Percentiles rank a stretch among this genome's conserved stretches.
These are phyloP conservation scores for Pseudomyrmex flavicornis DNA, from an alignment of 1,140 invertebrate species.

Conservation along the genomic window DNA sequence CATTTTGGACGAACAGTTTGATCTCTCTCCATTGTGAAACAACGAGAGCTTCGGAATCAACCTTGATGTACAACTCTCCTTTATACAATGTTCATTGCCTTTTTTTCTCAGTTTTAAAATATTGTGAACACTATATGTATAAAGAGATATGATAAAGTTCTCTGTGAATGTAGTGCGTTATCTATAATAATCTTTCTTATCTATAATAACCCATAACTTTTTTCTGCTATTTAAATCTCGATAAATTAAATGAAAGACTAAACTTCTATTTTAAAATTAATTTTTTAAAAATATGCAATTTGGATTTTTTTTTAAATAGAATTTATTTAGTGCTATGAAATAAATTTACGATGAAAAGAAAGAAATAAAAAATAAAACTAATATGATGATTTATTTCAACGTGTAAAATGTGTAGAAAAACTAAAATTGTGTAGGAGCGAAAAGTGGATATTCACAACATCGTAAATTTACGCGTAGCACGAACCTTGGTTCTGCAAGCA, in stretches of 20 bases:
- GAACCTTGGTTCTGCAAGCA: slow-evolving; percentile 92
- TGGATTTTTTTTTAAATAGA: too few relatives aligned
- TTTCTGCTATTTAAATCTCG: not conserved
- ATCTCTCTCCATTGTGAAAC: not conserved
- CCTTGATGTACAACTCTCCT: slow-evolving; percentile 3
- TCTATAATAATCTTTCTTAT: too few relatives aligned
- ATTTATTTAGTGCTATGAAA: too few relatives aligned
- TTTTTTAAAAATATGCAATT: not conserved
- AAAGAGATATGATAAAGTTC: slow-evolving; percentile 2
- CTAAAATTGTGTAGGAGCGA: not conserved
- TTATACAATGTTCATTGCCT: slow-evolving; percentile 12
- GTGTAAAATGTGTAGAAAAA: slow-evolving; percentile 21
- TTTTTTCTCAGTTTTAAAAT: not conserved
- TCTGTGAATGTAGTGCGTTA: not conserved
- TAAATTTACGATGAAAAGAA: not conserved
- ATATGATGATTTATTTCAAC: slow-evolving; percentile 21
- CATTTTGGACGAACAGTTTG: slow-evolving; percentile 1
- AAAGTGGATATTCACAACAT: not conserved
- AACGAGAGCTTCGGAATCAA: not conserved
- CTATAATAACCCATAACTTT: too few relatives aligned
- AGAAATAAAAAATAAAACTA: slow-evolving; percentile 4
- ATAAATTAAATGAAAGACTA: not conserved
- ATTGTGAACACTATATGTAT: slow-evolving; percentile 14
- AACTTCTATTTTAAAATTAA: not conserved
- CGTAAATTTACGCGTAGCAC: slow-evolving; percentile 82